phyloP scores from a whole-genome alignment of 2,113 vertebrate species.

The Dasyprocta punctata region DNA sequence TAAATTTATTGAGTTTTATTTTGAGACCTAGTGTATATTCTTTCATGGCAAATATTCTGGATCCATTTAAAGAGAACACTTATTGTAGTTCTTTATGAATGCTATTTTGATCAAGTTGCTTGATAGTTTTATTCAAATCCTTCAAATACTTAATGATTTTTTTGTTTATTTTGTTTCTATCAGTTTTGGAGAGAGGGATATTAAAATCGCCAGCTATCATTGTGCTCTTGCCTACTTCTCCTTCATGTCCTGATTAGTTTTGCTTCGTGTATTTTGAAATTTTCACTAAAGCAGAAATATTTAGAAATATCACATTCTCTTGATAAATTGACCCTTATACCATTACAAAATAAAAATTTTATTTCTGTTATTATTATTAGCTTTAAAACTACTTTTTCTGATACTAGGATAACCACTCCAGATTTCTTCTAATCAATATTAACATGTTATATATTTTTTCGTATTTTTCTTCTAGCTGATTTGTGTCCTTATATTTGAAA shows the following conservation, averaged over 20 bases:
- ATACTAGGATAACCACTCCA: neutral
- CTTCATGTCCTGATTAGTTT: neutral
- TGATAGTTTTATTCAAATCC: neutral
- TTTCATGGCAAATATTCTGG: neutral
- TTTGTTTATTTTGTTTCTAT: neutral
- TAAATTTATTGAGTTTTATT: neutral
- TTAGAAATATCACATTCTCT: neutral
- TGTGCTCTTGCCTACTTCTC: neutral
- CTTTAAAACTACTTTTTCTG: neutral
- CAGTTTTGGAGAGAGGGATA: neutral
- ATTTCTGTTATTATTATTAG: neutral
- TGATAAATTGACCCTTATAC: neutral
- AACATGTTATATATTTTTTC: neutral
- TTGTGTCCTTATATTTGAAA: slow-evolving; percentile 10
- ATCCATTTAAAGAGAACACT: neutral
- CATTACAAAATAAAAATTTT: slow-evolving; percentile 3
- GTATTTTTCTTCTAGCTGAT: neutral
- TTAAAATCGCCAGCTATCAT: neutral
- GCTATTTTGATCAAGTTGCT: neutral
- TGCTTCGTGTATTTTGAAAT: slow-evolving; percentile 6
- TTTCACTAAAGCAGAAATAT: neutral
- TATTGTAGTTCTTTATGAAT: neutral
- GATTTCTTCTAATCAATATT: neutral
- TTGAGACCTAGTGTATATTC: neutral
- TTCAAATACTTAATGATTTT: slow-evolving; percentile 11